Conservation (phyloP, 2,113 vertebrate species). For the Rhea americana region DNA sequence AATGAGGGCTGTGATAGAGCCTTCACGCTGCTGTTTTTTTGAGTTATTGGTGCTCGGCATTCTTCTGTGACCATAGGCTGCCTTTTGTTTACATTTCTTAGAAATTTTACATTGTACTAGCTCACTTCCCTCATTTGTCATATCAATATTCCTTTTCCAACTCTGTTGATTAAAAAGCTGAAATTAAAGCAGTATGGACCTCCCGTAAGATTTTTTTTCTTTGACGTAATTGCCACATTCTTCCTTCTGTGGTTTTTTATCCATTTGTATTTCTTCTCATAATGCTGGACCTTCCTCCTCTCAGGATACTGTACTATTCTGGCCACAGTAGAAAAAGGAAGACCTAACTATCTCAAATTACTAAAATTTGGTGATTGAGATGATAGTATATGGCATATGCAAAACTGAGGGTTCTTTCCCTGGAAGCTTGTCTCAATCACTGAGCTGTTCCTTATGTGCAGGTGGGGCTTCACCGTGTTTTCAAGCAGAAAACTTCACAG, state of each 20-base stretch:
- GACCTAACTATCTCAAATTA: not conserved
- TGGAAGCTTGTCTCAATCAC: not conserved
- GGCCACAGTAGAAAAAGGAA: not conserved
- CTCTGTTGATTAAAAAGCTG: not conserved
- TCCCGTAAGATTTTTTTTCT: not conserved
- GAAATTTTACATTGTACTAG: slow-evolving; percentile 11
- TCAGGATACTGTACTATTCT: not conserved
- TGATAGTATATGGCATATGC: not conserved
- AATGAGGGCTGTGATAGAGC: not conserved
- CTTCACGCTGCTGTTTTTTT: not conserved
- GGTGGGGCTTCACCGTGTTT: not conserved
- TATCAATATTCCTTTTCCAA: slow-evolving; percentile 11
- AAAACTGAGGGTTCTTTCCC: not conserved
- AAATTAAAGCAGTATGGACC: slow-evolving; percentile 34
- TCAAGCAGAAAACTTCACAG: not conserved
- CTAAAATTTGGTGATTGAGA: not conserved
- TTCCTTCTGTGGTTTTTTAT: not conserved
- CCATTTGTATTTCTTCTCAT: not conserved
- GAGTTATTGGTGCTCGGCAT: not conserved
- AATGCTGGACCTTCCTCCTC: not conserved
- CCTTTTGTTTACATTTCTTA: slow-evolving; percentile 30
- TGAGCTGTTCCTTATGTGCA: not conserved
- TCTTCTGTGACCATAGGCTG: not conserved
- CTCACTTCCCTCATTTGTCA: slow-evolving; percentile 20
- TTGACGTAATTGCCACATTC: not conserved